These are phyloP conservation scores for Malurus leucopterus DNA, from an alignment of 2,797 vertebrate genomes.

Conservation along the genomic window DNA sequence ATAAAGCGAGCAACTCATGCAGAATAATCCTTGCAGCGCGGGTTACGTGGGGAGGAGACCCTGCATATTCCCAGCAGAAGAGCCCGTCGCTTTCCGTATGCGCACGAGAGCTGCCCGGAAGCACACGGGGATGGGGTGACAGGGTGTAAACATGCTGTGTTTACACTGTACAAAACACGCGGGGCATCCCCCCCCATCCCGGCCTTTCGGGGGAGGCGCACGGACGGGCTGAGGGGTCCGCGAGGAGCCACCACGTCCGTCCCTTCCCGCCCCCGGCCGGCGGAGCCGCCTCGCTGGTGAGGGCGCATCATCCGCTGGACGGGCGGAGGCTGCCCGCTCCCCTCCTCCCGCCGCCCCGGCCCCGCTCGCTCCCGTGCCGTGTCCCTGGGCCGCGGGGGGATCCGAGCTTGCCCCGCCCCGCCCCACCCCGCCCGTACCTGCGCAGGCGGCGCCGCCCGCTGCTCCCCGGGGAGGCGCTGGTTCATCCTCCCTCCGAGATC, in stretches of 20 bases:
- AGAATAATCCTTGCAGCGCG: not conserved
- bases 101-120: not conserved
- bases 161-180: not conserved
- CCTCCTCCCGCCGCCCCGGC: not conserved
- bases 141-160: not conserved
- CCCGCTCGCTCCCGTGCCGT: not conserved
- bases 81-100: rapidly evolving
- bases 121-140: rapidly evolving
- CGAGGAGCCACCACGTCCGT: not conserved
- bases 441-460: conserved; percentile 31
- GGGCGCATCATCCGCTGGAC: not conserved
- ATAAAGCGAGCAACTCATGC: not conserved
- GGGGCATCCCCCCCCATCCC: too few species aligned
- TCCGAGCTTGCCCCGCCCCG: not conserved
- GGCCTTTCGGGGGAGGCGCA: not conserved
- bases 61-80: not conserved
- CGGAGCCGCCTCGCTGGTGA: too few species aligned
- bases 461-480: conserved; percentile 7
- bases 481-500: not conserved
- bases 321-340: not conserved
- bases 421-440: not conserved
- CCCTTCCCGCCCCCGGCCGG: not conserved
- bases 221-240: rapidly evolving
- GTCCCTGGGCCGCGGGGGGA: not conserved
- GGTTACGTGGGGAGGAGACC: not conserved